A percentile compares a stretch with the other conserved stretches of the same genome.
Evolutionary conservation across 2,797 vertebrate species (phyloP).

Genomic region (Hephaestus fuliginosus): DNA sequence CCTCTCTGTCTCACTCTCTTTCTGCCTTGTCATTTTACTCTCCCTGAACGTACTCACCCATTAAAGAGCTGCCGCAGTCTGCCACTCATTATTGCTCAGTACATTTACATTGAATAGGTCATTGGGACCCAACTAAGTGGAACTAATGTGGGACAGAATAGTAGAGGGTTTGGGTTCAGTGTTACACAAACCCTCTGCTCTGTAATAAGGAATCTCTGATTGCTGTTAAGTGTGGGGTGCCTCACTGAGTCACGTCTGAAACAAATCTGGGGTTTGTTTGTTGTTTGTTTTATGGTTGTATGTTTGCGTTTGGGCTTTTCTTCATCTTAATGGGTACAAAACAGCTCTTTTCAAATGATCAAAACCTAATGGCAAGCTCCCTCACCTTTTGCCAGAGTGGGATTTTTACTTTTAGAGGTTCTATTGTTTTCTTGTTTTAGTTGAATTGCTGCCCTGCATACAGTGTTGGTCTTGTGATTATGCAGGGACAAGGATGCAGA

Average conservation of each 20-base stretch:
- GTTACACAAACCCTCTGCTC: slow-evolving; percentile 86
- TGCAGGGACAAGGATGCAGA: slow-evolving; percentile 84
- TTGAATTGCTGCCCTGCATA: slow-evolving; percentile 54
- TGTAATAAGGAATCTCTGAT: slow-evolving; percentile 87
- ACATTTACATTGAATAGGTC: slow-evolving; percentile 92
- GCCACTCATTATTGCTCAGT: slow-evolving; percentile 86
- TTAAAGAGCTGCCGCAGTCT: slow-evolving; percentile 81
- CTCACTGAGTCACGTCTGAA: slow-evolving; percentile 57
- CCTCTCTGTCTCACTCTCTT: slow-evolving; percentile 47
- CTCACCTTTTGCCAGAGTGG: not conserved
- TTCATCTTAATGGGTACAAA: slow-evolving; percentile 18
- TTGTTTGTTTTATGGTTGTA: slow-evolving; percentile 43
- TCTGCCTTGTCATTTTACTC: slow-evolving; percentile 80
- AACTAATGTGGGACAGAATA: slow-evolving; percentile 94
- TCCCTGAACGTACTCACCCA: slow-evolving; percentile 82
- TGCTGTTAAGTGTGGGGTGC: slow-evolving; percentile 79
- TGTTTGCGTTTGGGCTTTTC: slow-evolving; percentile 38
- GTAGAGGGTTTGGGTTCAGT: slow-evolving; percentile 87
- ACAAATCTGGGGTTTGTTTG: slow-evolving; percentile 48
- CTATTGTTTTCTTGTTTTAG: slow-evolving; percentile 34
- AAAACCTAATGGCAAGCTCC: slow-evolving; percentile 10
- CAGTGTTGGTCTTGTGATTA: slow-evolving; percentile 79
- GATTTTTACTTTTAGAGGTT: slow-evolving; percentile 19
- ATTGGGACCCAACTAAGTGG: slow-evolving; percentile 94
- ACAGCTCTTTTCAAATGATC: not conserved